These are phyloP conservation scores for Rattus rattus DNA, from an alignment of 2,113 vertebrate species.

Conservation along the genomic window DNA sequence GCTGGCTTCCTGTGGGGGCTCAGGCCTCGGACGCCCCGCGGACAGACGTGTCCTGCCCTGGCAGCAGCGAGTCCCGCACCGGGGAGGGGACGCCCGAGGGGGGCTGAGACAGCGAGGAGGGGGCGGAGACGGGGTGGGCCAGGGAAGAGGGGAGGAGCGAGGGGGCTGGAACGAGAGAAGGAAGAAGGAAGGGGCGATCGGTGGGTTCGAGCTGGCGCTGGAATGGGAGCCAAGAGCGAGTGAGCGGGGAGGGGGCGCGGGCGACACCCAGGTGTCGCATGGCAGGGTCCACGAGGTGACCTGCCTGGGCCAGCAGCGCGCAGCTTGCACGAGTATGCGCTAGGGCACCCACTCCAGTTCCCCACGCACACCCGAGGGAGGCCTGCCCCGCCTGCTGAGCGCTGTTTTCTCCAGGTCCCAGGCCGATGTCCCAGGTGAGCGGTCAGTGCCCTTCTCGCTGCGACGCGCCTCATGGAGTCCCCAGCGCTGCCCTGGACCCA, in stretches of 20 bases:
- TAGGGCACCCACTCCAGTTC: neutral
- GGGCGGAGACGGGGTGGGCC: constrained; percentile 70
- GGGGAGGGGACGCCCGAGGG: constrained; percentile 59
- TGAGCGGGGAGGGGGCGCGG: constrained; percentile 64
- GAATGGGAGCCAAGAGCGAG: constrained; percentile 23
- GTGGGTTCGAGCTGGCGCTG: constrained; percentile 48
- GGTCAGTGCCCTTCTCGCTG: constrained; percentile 70
- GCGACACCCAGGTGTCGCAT: neutral
- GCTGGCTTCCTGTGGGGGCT: constrained; percentile 79
- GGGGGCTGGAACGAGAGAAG: constrained; percentile 45
- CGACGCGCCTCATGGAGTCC: constrained; percentile 83
- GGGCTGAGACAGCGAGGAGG: constrained; percentile 48
- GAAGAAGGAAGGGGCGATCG: constrained; percentile 63
- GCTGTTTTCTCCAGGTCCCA: constrained; percentile 74
- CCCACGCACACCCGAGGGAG: neutral
- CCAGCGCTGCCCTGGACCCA: constrained; percentile 73
- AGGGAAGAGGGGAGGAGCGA: constrained; percentile 53
- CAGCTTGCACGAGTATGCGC: neutral
- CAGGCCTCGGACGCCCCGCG: constrained; percentile 66
- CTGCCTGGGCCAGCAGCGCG: neutral
- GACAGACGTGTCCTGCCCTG: constrained; percentile 78
- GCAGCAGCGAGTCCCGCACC: neutral
- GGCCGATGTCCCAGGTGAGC: constrained; percentile 88
- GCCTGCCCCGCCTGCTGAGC: constrained; percentile 32
- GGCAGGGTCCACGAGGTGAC: constrained; percentile 50